Conservation (phyloP, 1,140 invertebrate species). For the Bombus soroeensis region DNA sequence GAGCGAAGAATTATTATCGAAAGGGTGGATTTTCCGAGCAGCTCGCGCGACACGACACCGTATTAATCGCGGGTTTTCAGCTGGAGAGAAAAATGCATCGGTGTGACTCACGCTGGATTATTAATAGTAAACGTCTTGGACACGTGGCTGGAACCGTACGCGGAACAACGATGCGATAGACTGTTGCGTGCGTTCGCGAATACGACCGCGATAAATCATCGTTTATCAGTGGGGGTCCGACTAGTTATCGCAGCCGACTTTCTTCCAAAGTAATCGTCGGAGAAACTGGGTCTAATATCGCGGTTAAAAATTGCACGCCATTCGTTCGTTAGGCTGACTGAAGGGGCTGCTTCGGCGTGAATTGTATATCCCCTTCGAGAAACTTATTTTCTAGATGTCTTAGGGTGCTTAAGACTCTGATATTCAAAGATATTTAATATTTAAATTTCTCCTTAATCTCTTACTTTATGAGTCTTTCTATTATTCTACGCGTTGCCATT, state of each 20-base stretch:
- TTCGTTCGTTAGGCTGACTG: background rate
- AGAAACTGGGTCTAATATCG: constrained; percentile 40
- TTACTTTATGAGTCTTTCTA: background rate
- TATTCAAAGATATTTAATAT: background rate
- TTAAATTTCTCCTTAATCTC: background rate
- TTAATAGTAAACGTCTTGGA: constrained; percentile 51
- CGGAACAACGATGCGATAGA: constrained; percentile 61
- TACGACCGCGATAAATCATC: constrained; percentile 54
- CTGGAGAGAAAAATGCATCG: background rate
- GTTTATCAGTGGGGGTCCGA: constrained; percentile 53
- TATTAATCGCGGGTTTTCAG: constrained; percentile 13
- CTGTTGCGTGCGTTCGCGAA: constrained; percentile 17
- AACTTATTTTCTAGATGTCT: background rate
- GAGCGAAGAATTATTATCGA: constrained; percentile 16
- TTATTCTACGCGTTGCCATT: background rate
- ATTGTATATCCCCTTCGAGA: background rate
- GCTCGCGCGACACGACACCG: background rate
- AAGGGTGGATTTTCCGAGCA: constrained; percentile 3
- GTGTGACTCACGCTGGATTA: constrained; percentile 45
- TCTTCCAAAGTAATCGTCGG: constrained; percentile 23
- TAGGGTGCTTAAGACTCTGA: background rate
- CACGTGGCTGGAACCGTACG: constrained; percentile 55
- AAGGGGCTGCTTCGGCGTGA: background rate
- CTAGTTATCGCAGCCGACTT: constrained; percentile 43
- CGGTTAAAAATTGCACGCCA: constrained; percentile 27